A percentile compares a stretch with the other conserved stretches of the same genome.
phyloP scores from a whole-genome alignment of 2,888 invertebrate genomes.

The Kryphioiulus occultus region DNA sequence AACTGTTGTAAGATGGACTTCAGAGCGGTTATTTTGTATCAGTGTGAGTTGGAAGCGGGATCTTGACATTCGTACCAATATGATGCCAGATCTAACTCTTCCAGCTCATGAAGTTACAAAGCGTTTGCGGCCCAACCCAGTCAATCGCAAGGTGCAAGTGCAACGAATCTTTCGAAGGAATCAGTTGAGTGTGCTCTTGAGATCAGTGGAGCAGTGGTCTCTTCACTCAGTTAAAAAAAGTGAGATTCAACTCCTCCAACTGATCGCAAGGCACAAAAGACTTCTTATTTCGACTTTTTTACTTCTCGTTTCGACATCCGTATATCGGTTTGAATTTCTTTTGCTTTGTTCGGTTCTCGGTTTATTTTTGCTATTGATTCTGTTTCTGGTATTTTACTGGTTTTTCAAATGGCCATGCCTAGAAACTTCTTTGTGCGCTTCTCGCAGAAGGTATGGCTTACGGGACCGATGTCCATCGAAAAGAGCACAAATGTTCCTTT shows the following conservation, averaged over 20 bases:
- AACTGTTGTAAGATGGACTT: not conserved
- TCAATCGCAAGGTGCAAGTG: slow-evolving; percentile 4
- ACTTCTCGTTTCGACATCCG: too few relatives aligned
- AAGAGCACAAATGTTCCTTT: not conserved
- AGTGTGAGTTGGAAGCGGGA: slow-evolving; percentile 72
- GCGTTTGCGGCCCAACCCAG: not conserved
- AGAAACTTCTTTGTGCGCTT: too few relatives aligned
- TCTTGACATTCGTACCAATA: slow-evolving; percentile 66
- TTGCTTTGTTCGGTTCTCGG: not conserved
- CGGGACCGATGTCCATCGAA: not conserved
- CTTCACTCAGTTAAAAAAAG: slow-evolving; percentile 69
- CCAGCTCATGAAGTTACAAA: slow-evolving; percentile 68
- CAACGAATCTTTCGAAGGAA: not conserved
- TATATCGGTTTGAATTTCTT: not conserved
- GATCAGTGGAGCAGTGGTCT: slow-evolving; percentile 73
- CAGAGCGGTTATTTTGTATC: slow-evolving; percentile 48
- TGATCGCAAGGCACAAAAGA: slow-evolving; percentile 66
- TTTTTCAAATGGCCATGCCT: too few relatives aligned
- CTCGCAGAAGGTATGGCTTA: too few relatives aligned
- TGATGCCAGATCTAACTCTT: slow-evolving; percentile 78
- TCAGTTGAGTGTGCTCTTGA: slow-evolving; percentile 57
- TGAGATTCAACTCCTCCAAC: slow-evolving; percentile 82
- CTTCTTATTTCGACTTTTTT: slow-evolving; percentile 7
- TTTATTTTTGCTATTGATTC: not conserved
- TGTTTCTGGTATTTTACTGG: too few relatives aligned